Conservation (phyloP, 2,888 invertebrate species). For the Melipona bicolor region DNA sequence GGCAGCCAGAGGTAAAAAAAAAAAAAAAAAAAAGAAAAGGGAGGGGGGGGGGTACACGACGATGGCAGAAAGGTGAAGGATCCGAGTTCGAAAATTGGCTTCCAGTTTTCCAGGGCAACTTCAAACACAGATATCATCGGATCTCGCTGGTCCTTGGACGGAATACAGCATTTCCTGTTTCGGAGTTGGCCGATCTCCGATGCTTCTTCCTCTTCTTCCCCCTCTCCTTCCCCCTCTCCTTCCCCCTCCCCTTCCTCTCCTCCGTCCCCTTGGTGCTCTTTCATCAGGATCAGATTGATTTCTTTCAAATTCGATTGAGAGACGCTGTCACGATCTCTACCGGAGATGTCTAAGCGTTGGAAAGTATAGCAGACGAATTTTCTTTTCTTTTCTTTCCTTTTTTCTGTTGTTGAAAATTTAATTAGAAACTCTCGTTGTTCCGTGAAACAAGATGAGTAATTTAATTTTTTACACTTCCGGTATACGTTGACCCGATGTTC, state of each 20-base stretch:
- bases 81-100: constrained; percentile 64
- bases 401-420: neutral
- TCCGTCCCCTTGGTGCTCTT: constrained; percentile 15
- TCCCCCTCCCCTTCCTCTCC: neutral
- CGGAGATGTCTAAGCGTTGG: neutral
- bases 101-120: constrained; percentile 57
- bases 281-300: constrained; percentile 60
- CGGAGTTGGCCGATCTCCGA: constrained; percentile 17
- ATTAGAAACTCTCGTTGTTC: neutral
- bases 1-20: neutral
- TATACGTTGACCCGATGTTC: neutral
- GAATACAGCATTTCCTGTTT: constrained; percentile 62
- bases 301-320: constrained; percentile 55
- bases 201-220: neutral
- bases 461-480: neutral
- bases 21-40: neutral
- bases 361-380: neutral
- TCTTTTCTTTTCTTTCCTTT: too few relatives aligned
- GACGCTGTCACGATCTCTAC: constrained; percentile 19
- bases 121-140: constrained; percentile 65
- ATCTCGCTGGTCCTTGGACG: constrained; percentile 50
- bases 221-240: neutral
- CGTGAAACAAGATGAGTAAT: neutral
- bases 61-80: constrained; percentile 3
- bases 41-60: neutral